Conservation (phyloP, 2,888 invertebrate genomes). For the Baronia brevicornis region DNA sequence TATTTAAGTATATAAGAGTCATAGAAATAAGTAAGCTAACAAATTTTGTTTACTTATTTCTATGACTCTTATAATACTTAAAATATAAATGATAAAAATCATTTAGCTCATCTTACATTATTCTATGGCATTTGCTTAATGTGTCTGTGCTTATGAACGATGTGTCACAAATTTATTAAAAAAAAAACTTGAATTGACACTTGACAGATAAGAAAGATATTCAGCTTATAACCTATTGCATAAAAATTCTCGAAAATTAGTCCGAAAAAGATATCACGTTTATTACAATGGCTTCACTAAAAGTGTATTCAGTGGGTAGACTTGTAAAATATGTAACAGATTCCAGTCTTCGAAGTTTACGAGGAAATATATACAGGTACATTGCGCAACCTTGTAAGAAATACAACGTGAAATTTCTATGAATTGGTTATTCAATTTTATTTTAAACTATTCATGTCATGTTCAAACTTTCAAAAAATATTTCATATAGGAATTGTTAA, state of each 20-base stretch:
- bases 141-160: too few species aligned
- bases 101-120: too few species aligned
- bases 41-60: too few species aligned
- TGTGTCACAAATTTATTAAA: neutral
- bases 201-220: slow-evolving; percentile 10
- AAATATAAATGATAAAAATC: too few species aligned
- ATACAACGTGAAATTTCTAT: slow-evolving; percentile 32
- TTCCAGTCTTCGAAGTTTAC: slow-evolving; percentile 53
- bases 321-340: slow-evolving; percentile 66
- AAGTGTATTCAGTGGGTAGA: slow-evolving; percentile 63
- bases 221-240: slow-evolving; percentile 9
- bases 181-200: slow-evolving; percentile 8
- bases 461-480: too few species aligned
- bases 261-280: slow-evolving; percentile 20
- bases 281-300: slow-evolving; percentile 65
- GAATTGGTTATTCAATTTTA: too few species aligned
- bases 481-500: too few species aligned
- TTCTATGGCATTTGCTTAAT: too few species aligned
- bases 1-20: too few species aligned
- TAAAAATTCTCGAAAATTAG: slow-evolving; percentile 6
- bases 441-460: too few species aligned
- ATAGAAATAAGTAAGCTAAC: too few species aligned
- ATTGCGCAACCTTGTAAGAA: slow-evolving; percentile 61
- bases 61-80: too few species aligned
- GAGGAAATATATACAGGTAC: slow-evolving; percentile 64